These are phyloP conservation scores for Cryptotis parvus DNA, from an alignment of 2,113 vertebrate genomes.

Conservation along the genomic window DNA sequence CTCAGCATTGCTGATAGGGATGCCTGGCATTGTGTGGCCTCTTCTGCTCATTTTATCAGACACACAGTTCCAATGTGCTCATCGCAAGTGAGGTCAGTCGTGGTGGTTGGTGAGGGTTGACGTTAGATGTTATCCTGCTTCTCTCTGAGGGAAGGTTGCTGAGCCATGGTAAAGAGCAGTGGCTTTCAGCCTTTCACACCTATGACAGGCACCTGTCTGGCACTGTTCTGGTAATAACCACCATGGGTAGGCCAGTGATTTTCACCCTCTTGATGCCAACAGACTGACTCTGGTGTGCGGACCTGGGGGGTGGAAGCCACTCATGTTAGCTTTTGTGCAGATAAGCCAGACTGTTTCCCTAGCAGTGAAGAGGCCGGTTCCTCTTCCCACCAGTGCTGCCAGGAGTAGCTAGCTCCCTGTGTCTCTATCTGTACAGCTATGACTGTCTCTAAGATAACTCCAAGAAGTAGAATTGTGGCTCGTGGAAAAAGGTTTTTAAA, in stretches of 20 bases:
- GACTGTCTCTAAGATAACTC: background rate
- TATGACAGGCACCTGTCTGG: no score
- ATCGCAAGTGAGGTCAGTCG: background rate
- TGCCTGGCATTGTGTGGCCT: no score
- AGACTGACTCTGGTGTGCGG: no score
- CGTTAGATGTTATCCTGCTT: background rate
- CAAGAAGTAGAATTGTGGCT: no score
- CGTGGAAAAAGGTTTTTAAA: background rate
- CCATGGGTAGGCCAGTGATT: no score
- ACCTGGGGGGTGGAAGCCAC: no score
- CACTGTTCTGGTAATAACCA: no score
- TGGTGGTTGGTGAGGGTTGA: background rate
- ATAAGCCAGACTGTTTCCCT: background rate
- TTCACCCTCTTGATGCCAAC: no score
- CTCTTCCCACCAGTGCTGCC: no score
- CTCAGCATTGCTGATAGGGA: background rate
- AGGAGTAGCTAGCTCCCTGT: rapidly evolving
- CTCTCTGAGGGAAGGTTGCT: background rate
- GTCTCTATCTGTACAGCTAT: rapidly evolving
- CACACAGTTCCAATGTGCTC: rapidly evolving
- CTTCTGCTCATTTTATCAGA: background rate
- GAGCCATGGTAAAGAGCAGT: no score
- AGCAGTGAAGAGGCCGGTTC: background rate
- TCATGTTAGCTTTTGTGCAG: background rate
- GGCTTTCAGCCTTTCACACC: no score